Base-by-base conservation (phyloP, 2,113 vertebrate species). In the Labrus mixtus region DNA sequence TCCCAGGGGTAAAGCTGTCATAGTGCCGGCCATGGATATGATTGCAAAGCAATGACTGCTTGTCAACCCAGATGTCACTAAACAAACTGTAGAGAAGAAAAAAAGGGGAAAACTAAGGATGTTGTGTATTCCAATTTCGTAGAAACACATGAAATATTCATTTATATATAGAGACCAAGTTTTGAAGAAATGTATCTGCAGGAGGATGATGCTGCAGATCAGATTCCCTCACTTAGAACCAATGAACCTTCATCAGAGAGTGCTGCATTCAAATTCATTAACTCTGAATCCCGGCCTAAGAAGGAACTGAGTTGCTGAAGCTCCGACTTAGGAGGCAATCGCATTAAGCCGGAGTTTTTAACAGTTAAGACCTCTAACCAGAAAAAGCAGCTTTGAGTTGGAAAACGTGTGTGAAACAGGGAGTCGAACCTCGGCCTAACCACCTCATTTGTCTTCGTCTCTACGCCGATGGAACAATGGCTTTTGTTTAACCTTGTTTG, bases 401-500 rank as follows among this genome's bases (percentile, higher is more conserved):
- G 81, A 76, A 85, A 90, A 84, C 73, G 81, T 85, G 89, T 88
- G 82, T 91, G 88, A 89, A 89, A 86, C 73, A 81, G 71, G 68
- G 74, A 86, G 89, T 89, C 75, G 73, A 90, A 89, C 75, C 87
- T 60, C 82, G 66, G 83, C 76, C 79, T 85, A 83, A 68, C 68
- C 86, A 84, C 72, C 91, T 90, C 90, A 90, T 93, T 92, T 93
- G 90, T 92, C 92, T 92, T 85, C 69, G 87, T 90, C 89, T 90
- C 81, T 84, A 80, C 46, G 78, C 87, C 73, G 69, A 85, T 87
- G 90, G 89, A 92, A 93, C 90, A 92, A 92, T 92, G 90, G 90
- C 91, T 93, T 93, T 92, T 93, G 91, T 93, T 93, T 93, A 93
- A 93, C 90, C 92, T 90, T 92, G 90, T 86, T 94, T 90, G 92